These are phyloP conservation scores for Zelleria hepariella DNA, from an alignment of 2,888 invertebrate species.

Conservation along the genomic window DNA sequence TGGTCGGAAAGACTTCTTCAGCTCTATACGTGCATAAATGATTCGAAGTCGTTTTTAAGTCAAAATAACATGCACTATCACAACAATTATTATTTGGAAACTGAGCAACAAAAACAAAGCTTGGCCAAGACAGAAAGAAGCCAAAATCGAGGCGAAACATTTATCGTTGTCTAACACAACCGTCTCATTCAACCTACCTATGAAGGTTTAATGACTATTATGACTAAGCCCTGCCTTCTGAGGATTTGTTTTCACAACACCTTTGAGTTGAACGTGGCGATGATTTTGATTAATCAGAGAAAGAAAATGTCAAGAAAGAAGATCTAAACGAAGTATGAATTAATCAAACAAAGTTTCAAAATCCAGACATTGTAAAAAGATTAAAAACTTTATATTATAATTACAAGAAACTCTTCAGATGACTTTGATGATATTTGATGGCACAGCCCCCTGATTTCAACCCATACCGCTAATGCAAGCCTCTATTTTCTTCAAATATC, in stretches of 20 bases:
- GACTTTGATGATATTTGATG: slow-evolving; percentile 27
- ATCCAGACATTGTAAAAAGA: slow-evolving; percentile 8
- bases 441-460: slow-evolving; percentile 8
- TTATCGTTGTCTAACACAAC: slow-evolving; percentile 21
- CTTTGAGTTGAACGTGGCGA: slow-evolving; percentile 8
- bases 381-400: slow-evolving; percentile 9
- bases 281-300: neutral
- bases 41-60: neutral
- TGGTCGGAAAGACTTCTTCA: neutral
- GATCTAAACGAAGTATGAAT: neutral
- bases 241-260: slow-evolving; percentile 42
- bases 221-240: slow-evolving; percentile 62
- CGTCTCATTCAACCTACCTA: slow-evolving; percentile 20
- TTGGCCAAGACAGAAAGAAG: slow-evolving; percentile 64
- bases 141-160: slow-evolving; percentile 53
- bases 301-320: slow-evolving; percentile 2
- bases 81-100: slow-evolving; percentile 24
- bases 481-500: too few relatives aligned
- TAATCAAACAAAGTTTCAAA: neutral
- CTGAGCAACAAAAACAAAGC: slow-evolving; percentile 58
- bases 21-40: neutral
- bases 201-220: slow-evolving; percentile 38
- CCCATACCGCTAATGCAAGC: neutral
- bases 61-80: slow-evolving; percentile 51
- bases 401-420: neutral